A percentile compares a stretch with the other conserved stretches of the same genome.
Conservation (phyloP, 23 tunicate genomes). For the Phallusia fumigata region DNA sequence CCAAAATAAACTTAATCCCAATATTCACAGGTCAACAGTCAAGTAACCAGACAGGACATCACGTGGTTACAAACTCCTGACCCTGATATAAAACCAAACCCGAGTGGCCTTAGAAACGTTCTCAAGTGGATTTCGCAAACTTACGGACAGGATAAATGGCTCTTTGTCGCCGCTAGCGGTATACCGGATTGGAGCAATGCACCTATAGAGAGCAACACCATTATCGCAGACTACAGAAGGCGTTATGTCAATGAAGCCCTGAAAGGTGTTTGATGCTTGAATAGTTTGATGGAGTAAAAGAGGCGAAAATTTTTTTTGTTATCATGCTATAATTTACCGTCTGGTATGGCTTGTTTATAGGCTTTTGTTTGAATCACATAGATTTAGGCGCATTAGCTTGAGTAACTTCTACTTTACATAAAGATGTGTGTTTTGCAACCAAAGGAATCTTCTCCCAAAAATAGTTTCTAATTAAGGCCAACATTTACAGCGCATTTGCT, state of each 20-base stretch:
- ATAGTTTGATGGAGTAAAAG: no score
- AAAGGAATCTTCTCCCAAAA: no score
- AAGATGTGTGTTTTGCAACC: no score
- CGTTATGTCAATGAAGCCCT: constrained; percentile 66
- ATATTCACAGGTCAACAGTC: constrained; percentile 29
- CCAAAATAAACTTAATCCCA: no score
- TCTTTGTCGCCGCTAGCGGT: constrained; percentile 60
- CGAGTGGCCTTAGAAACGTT: constrained; percentile 52
- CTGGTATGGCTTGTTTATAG: no score
- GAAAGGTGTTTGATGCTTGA: constrained; percentile 45
- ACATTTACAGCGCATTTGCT: constrained; percentile 15
- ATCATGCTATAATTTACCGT: not conserved
- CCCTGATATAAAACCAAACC: constrained; percentile 34
- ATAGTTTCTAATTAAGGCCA: no score
- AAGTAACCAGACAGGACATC: constrained; percentile 14
- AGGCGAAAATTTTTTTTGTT: not conserved
- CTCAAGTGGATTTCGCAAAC: constrained; percentile 34
- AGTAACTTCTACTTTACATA: no score
- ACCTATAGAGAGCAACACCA: constrained; percentile 17
- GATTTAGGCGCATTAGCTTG: no score
- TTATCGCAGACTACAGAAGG: constrained; percentile 12
- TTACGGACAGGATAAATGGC: constrained; percentile 15
- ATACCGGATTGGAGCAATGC: constrained; percentile 40
- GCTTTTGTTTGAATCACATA: no score
- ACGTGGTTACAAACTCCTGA: constrained; percentile 31